Base-by-base conservation (phyloP, 1,140 invertebrate species). In the Marisa cornuarietis region DNA sequence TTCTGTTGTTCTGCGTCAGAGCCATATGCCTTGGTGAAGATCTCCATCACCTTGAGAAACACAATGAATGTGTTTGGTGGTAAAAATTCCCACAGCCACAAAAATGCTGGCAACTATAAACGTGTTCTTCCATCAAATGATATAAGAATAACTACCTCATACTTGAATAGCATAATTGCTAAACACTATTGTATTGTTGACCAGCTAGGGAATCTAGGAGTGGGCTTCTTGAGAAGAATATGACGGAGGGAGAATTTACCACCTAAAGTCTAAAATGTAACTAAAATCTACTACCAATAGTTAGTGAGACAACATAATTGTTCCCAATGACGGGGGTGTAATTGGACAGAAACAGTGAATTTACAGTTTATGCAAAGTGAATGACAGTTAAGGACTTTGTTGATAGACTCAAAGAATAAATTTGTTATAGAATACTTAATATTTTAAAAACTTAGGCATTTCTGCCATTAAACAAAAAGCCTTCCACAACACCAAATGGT, bases 1-100 rank as follows among this genome's bases (percentile, higher is more conserved):
- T 87, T 52, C 54, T 88, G 85, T 79, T 89, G 84, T 8, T 85
- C 84, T 16, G 84, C 83, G 63, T 87, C 85, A 13, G 83, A 63
- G 1, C 87, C 87, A 62, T 87, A 89, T 14, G 80, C 79, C 61
- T 83, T 78, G 6, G 54, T 51, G 66, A 89, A 82, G 22, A 87
- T 84, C 6, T 79, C 26, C 52, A 81, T 82, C 52, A 81, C 76
- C 76, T 77, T 62, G 9, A 7, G 31, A 52, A 20, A 63, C 72
- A 61, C 51, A 26, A 42, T 3, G 6, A 22, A 24, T 13, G n/a
- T 2, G 22, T 16, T 13, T 31, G 5, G 14, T 24, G 31, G n/a
- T 16, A 68, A 68, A 11, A 68, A 16, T 31, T 6, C 1, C 65
- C 11, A 68, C 31, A 42, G 22, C 65, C 11, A 68, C 31, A 42